These are phyloP conservation scores for Spinus pinus DNA, from an alignment of 2,797 vertebrate genomes.

Conservation along the genomic window DNA sequence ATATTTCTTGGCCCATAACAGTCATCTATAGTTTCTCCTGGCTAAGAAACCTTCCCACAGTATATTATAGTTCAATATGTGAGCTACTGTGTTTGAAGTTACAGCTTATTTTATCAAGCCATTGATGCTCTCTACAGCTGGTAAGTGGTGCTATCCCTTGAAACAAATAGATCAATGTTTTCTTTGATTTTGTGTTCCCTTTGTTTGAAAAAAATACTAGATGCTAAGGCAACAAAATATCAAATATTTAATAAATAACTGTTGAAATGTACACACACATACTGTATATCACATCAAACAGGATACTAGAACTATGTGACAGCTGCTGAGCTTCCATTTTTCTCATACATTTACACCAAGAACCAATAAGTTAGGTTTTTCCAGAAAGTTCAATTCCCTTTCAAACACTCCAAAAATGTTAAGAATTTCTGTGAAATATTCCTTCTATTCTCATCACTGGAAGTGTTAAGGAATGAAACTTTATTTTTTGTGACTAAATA, in stretches of 20 bases:
- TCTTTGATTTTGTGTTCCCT: slow-evolving; percentile 2
- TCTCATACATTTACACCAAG: slow-evolving; percentile 14
- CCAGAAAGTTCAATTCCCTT: background rate
- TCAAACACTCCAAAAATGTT: background rate
- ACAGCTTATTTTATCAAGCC: background rate
- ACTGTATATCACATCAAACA: background rate
- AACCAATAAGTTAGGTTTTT: background rate
- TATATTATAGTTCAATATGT: background rate
- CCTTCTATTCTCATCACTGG: background rate
- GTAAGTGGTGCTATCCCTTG: background rate
- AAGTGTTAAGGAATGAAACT: background rate
- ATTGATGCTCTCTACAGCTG: background rate
- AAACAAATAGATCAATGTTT: background rate
- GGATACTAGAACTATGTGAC: slow-evolving; percentile 32
- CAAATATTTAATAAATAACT: background rate
- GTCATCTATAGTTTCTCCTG: slow-evolving; percentile 5
- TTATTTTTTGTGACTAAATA: background rate
- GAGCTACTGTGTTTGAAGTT: slow-evolving; percentile 31
- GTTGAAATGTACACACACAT: background rate
- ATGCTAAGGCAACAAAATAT: slow-evolving; percentile 11
- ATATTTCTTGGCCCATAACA: slow-evolving; percentile 7
- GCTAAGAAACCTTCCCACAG: slow-evolving; percentile 25
- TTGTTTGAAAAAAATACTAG: slow-evolving; percentile 47
- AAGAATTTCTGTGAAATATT: background rate
- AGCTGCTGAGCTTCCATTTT: slow-evolving; percentile 18